Conservation (phyloP, 2,888 invertebrate species). For the Papilio protenor region DNA sequence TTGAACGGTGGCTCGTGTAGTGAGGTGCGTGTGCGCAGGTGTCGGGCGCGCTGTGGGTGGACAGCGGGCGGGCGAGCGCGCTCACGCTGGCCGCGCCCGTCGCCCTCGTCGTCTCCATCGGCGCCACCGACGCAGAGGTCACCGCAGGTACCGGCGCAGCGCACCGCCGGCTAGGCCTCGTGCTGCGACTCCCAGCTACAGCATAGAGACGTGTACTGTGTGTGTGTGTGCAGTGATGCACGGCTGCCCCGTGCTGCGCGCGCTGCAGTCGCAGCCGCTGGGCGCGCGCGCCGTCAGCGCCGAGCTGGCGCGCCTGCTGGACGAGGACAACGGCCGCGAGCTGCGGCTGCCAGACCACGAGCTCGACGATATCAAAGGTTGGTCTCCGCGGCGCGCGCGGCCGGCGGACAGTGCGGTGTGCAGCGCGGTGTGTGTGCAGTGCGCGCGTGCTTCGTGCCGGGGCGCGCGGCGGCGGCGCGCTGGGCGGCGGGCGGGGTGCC, state of each 20-base stretch:
- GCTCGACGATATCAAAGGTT: slow-evolving; percentile 85
- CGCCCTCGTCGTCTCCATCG: slow-evolving; percentile 94
- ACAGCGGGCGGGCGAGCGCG: slow-evolving; percentile 92
- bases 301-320: slow-evolving; percentile 82
- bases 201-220: not conserved
- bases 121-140: slow-evolving; percentile 91
- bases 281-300: slow-evolving; percentile 89
- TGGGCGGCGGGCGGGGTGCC: slow-evolving; percentile 73
- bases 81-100: slow-evolving; percentile 90
- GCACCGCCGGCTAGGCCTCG: not conserved
- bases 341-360: slow-evolving; percentile 81
- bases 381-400: not conserved
- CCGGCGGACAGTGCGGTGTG: no score
- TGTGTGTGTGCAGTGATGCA: slow-evolving; percentile 87
- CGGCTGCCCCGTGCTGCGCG: slow-evolving; percentile 92
- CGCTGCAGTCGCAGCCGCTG: slow-evolving; percentile 92
- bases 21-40: slow-evolving; percentile 76
- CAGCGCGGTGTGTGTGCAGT: slow-evolving; percentile 12
- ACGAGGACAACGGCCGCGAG: slow-evolving; percentile 71
- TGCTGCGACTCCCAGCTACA: not conserved
- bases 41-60: slow-evolving; percentile 91
- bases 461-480: slow-evolving; percentile 1
- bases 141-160: slow-evolving; percentile 59
- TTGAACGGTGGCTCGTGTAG: not conserved
- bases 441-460: slow-evolving; percentile 40